Evolutionary conservation across 2,888 invertebrate genomes (phyloP).

Genomic region (Blastobasis lacticolella): DNA sequence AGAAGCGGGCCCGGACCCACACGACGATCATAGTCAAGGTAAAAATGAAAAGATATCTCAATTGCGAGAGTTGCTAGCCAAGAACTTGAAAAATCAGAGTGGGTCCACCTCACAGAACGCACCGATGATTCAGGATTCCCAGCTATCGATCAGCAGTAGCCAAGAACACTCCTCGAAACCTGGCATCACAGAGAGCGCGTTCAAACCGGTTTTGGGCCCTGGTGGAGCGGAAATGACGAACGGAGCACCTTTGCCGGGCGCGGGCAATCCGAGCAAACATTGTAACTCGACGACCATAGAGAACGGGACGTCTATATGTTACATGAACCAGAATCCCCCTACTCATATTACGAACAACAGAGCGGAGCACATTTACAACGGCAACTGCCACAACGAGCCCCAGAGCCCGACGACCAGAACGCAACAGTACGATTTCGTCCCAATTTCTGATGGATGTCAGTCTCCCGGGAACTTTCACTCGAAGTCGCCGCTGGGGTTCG

Average conservation of each 20-base stretch:
- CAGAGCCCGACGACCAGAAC: constrained; percentile 85
- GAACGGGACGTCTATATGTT: constrained; percentile 40
- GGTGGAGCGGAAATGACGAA: constrained; percentile 30
- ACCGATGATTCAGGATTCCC: constrained; percentile 31
- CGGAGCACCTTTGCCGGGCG: constrained; percentile 28
- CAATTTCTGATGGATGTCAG: constrained; percentile 86
- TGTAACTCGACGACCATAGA: constrained; percentile 34
- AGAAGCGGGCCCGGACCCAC: constrained; percentile 58
- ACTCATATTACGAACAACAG: constrained; percentile 31
- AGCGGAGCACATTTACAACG: constrained; percentile 46
- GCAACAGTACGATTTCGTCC: constrained; percentile 88
- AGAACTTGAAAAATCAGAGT: constrained; percentile 74
- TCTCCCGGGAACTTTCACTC: constrained; percentile 72
- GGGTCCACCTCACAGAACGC: constrained; percentile 41
- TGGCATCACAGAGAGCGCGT: constrained; percentile 43
- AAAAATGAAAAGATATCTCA: constrained; percentile 82
- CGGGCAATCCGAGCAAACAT: constrained; percentile 33
- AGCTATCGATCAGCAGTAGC: constrained; percentile 27
- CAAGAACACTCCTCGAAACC: constrained; percentile 36
- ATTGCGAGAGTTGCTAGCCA: constrained; percentile 80
- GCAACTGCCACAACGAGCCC: constrained; percentile 70
- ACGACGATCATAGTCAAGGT: constrained; percentile 64
- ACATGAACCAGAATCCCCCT: constrained; percentile 29
- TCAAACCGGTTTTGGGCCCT: constrained; percentile 38
- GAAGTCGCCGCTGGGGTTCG: constrained; percentile 57